Evolutionary conservation across 2,888 invertebrate species (phyloP), one percentile per base, ranked within the genome.

Genomic region (Amblyteles armatorius): DNA sequence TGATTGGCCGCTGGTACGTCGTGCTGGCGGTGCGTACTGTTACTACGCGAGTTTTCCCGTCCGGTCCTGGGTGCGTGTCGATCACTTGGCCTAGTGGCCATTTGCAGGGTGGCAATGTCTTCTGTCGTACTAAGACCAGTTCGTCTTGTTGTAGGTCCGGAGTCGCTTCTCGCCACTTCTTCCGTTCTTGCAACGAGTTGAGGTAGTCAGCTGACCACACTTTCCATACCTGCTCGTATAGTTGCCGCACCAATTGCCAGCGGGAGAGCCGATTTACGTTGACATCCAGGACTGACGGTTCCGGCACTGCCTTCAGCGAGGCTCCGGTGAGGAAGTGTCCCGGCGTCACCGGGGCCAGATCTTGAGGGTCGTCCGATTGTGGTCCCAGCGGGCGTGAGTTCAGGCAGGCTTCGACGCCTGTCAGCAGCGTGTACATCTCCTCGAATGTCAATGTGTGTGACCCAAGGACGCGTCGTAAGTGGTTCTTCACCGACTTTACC

Each of bases 131-230:
- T 0, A 74, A n/a, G 9, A 74, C 74, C 33, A 74, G 50, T 1
- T 50, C 29, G 2, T 50, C 50, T 19, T 50, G 19, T 50, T 33
- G 65, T 1, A 76, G 29, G 36, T 29, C 33, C 19, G 63, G 50
- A 3, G 50, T 65, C 36, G 50, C 33, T 7, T 76, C 50, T 1
- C n/a, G 19, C 76, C 76, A 76, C 33, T 76, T 76, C 2, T 63
- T 50, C n/a, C 33, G 33, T 6, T 50, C 19, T 0, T 65, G 65
- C 13, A 50, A n/a, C n/a, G 65, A 65, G 19, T 76, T 50, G 13
- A 76, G 76, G 40, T 65, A 76, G 9, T 52, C 76, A 2, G 63
- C 16, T 9, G 65, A 76, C 74, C 74, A 76, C 63, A 63, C 16
- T 33, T 33, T n/a, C 74, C 65, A 76, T 48, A 78, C 68, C n/a